Base-by-base conservation (phyloP, 2,113 vertebrate species). In the Crotalus viridis region DNA sequence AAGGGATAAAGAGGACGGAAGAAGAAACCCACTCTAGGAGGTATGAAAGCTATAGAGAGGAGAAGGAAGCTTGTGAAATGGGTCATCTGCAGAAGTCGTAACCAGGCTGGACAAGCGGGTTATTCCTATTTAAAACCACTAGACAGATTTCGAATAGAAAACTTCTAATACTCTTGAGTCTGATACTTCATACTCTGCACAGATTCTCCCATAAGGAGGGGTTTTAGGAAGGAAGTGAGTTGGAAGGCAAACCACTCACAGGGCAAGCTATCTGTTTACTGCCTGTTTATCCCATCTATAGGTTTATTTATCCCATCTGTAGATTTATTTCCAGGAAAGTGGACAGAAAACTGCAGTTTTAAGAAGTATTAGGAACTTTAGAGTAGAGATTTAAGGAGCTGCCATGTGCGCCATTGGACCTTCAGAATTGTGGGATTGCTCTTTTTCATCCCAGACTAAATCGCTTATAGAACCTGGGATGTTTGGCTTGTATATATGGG, bases 391-490 rank as follows among this genome's bases (percentile, higher is more conserved):
- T 39, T 81, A 81, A 33, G 69, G 21, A 81, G 69, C 33, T 81
- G n/a, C 69, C 69, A 39, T 21, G 33, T 21, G n/a, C 0, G 1
- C n/a, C n/a, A 3, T 8, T 46, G 43, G 12, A 51, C 2, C 2
- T 87, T 87, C 86, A 52, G 43, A 10, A 87, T 52, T 48, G 26
- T 15, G 46, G 86, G 22, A 87, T 52, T 1, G 1, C 48, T 51
- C 10, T 52, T 48, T 87, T 24, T 51, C 46, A 15, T 13, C 26
- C 48, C 69, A 39, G 15, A 81, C 69, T 81, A 81, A 39, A 81
- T 39, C 39, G n/a, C n/a, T 33, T 74, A 74, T 39, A 6, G 33
- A 81, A 17, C 69, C 69, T 19, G 69, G 69, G 69, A 74, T 74
- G 51, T 54, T 88, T 88, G 12, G 6, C 15, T 54, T 33, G 87